phyloP scores from a whole-genome alignment of 1,140 invertebrate species.

The Brachionus rubens region DNA sequence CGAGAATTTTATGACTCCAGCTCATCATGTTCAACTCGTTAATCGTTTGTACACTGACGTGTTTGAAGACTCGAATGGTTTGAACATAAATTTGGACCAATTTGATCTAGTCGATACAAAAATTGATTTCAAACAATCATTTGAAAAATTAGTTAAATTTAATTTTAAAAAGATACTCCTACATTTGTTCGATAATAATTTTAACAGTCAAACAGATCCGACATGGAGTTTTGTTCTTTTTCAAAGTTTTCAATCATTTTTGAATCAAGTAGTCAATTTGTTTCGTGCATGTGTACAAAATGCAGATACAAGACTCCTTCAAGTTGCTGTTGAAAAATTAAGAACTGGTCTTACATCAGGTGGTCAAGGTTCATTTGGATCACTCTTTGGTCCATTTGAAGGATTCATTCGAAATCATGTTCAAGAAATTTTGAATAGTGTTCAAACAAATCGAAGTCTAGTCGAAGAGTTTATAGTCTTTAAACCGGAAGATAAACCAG shows the following conservation, averaged over 20 bases:
- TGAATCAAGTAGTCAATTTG: conserved; percentile 13
- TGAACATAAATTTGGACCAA: neutral
- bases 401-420: conserved; percentile 30
- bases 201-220: neutral
- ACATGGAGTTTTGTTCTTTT: conserved; percentile 37
- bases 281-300: conserved; percentile 9
- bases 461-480: neutral
- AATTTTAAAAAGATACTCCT: neutral
- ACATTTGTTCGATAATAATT: conserved; percentile 9
- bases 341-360: neutral
- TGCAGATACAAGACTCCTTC: conserved; percentile 10
- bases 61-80: conserved; percentile 7
- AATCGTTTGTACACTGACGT: conserved; percentile 30
- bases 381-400: neutral
- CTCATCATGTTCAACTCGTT: neutral
- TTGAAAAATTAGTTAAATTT: neutral
- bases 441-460: neutral
- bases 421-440: conserved; percentile 7
- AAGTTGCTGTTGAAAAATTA: conserved; percentile 2
- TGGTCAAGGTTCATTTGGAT: neutral
- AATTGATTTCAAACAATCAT: conserved; percentile 17
- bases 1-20: neutral
- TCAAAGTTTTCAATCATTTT: neutral
- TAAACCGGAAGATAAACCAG: neutral
- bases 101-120: conserved; percentile 15